Evolutionary conservation across 2,113 vertebrate genomes (phyloP), one percentile per base, ranked within the genome.

Genomic region (Corynorhinus townsendii): DNA sequence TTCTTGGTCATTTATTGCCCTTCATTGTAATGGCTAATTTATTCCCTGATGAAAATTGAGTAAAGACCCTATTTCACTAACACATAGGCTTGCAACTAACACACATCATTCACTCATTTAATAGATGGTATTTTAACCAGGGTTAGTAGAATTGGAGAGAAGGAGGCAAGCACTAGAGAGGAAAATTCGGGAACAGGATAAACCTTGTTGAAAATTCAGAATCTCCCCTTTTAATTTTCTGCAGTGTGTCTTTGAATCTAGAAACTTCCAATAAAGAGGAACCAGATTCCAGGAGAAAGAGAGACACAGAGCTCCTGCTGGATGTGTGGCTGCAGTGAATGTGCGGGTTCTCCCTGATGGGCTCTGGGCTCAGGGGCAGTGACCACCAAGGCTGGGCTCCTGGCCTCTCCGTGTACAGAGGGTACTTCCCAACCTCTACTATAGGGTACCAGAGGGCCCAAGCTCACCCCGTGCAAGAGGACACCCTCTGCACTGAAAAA

Each of bases 321-420:
- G 24, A 45, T 62, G 4, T 85, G 30, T 20, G 4, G 8, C 1
- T 54, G 19, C 16, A 35, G 22, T 26, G 16, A 54, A 90, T 76
- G 0, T 30, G 24, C 5, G 54, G 20, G 30, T 62, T 88, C 10
- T 95, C 12, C 54, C 15, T 15, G 43, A 1, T 43, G 66, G 43
- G 4, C 1, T n/a, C 45, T 75, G 0, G 5, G 4, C 2, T 49
- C 9, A 4, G 22, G 0, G 12, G 11, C 35, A 30, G 11, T 38
- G 12, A 19, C 4, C 68, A 30, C 11, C 49, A 72, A n/a, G 7
- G 1, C 4, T 17, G 30, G 20, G 10, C 8, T 3, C 12, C 7
- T 2, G 3, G 9, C 66, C 10, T 38, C 1, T 3, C 14, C 7
- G 8, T 62, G 9, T 7, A 5, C 38, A 5, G 3, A 12, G 38